phyloP scores from a whole-genome alignment of 2,797 vertebrate genomes.

The Spinus olivaceus region DNA sequence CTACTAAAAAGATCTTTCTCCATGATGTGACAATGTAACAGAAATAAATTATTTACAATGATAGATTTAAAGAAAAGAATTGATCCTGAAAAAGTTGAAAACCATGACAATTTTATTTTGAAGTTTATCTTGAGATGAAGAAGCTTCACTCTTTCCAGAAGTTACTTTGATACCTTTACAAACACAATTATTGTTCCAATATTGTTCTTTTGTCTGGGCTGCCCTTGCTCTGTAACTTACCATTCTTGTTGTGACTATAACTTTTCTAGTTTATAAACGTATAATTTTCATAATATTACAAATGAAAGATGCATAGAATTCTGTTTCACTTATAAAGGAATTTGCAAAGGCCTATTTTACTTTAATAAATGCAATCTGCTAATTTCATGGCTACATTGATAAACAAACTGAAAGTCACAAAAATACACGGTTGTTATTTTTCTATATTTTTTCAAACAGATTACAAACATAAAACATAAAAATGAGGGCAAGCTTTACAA shows the following conservation, averaged over 20 bases:
- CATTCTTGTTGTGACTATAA: background rate
- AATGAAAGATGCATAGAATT: background rate
- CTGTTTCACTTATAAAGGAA: background rate
- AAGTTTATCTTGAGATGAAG: conserved; percentile 2
- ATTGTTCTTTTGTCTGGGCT: background rate
- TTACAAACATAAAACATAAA: background rate
- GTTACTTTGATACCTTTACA: conserved; percentile 1
- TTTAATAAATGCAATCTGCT: background rate
- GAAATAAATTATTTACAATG: conserved; percentile 26
- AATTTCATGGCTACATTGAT: background rate
- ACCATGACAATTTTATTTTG: background rate
- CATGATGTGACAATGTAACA: background rate
- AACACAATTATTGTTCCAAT: conserved; percentile 14
- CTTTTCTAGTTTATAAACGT: conserved; percentile 29
- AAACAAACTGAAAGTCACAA: background rate
- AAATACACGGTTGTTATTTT: background rate
- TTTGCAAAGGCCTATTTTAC: background rate
- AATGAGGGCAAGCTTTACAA: background rate
- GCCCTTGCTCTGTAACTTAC: background rate
- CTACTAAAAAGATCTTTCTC: background rate
- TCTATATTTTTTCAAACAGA: background rate
- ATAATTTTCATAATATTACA: background rate
- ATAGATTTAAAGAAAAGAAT: conserved; percentile 32
- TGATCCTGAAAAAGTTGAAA: conserved; percentile 10
- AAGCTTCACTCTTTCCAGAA: conserved; percentile 19